A percentile compares a stretch with the other conserved stretches of the same genome.
Conservation (phyloP, 1,140 invertebrate genomes). For the Lerema accius region DNA sequence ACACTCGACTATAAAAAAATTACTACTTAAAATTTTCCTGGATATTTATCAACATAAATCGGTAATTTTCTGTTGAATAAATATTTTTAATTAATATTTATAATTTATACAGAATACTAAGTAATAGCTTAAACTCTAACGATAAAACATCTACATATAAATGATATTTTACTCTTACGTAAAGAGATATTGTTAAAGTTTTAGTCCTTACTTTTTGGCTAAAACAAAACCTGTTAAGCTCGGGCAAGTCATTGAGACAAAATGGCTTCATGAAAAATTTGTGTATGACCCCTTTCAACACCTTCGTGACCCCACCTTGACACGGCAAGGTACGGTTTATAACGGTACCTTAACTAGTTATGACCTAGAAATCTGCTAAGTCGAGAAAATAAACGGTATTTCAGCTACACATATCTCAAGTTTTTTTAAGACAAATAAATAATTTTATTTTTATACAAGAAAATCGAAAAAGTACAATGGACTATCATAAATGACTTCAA, state of each 20-base stretch:
- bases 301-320: conserved; percentile 29
- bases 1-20: too few species aligned
- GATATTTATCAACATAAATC: too few species aligned
- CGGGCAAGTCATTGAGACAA: conserved; percentile 14
- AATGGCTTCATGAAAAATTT: conserved; percentile 34
- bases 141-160: too few species aligned
- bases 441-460: too few species aligned
- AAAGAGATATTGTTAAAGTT: background rate
- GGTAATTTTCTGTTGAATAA: too few species aligned
- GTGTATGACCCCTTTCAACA: conserved; percentile 33
- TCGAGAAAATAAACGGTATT: conserved; percentile 28
- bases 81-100: too few species aligned
- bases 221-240: conserved; percentile 10
- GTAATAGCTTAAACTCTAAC: too few species aligned
- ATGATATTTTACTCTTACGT: too few species aligned
- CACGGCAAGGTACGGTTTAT: conserved; percentile 23
- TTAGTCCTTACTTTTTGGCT: background rate
- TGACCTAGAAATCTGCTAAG: conserved; percentile 28
- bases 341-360: conserved; percentile 24
- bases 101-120: too few species aligned
- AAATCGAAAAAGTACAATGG: too few species aligned
- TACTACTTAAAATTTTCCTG: too few species aligned
- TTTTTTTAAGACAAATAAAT: background rate
- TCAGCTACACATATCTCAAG: background rate
- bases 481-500: too few species aligned